Evolutionary conservation across 2,113 vertebrate species (phyloP), one percentile per base, ranked within the genome.

Genomic region (Lepus europaeus): DNA sequence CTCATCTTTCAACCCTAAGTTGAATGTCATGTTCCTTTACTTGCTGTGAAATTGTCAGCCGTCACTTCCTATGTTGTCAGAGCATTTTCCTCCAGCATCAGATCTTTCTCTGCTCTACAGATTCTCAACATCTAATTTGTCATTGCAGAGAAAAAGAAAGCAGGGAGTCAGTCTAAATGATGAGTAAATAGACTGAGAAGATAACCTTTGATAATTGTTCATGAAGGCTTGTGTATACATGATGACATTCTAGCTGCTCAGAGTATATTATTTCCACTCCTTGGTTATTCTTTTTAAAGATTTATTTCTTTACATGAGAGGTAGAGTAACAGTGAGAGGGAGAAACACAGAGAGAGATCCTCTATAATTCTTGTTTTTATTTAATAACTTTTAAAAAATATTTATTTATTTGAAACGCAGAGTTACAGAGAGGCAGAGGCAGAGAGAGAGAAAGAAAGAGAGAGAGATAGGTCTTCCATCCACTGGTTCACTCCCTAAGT

Each of bases 1-100:
- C 70, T 93, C 64, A 76, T 74, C 33, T 70, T 97, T 94, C 95
- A 87, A 56, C 51, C 88, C 53, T 63, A 56, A 85, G 36, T 74
- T 84, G 49, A 92, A 95, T 89, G 74, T 89, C 74, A 83, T 2
- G 14, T 86, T 91, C 74, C 12, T 22, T 89, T 95, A 83, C 19
- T 39, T 49, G 14, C 66, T 22, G 22, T 27, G 33, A 83, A 91
- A 86, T 20, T 91, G 69, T 93, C 91, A 93, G 69, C 76, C 94
- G 87, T 83, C 89, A 39, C 69, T 89, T 82, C 22, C 4, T 92
- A 45, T 91, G 7, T 17, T 86, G 19, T 92, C 87, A 74, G 2
- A 23, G 25, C 16, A 45, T 63, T 90, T 61, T 77, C 19, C 39
- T 81, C 29, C 45, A 77, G 9, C 11, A 51, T 19, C 16, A 73